A percentile compares a stretch with the other conserved stretches of the same genome.
Evolutionary conservation across 2,113 vertebrate species (phyloP).

Genomic region (Amphiprion ocellaris): DNA sequence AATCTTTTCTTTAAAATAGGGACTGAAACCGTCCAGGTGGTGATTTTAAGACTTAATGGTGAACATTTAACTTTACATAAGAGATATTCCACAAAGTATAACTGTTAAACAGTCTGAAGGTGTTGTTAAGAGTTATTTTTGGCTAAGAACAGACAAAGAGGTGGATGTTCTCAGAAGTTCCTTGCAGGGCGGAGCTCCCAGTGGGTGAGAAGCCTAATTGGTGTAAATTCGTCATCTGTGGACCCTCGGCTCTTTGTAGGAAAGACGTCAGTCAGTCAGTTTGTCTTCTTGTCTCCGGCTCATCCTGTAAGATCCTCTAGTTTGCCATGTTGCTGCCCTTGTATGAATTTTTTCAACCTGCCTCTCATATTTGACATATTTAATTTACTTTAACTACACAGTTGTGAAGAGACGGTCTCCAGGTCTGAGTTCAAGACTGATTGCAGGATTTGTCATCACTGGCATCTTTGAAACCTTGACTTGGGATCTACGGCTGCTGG

Average conservation of each 20-base stretch:
- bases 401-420: background rate
- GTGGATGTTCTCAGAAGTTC: slow-evolving; percentile 13
- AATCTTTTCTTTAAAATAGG: no score
- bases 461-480: background rate
- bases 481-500: background rate
- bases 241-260: slow-evolving; percentile 21
- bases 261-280: slow-evolving; percentile 33
- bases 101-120: background rate
- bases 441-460: background rate
- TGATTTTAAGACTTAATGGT: background rate
- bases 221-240: slow-evolving; percentile 17
- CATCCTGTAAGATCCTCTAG: slow-evolving; percentile 40
- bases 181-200: slow-evolving; percentile 50
- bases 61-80: no score
- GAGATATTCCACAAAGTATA: background rate
- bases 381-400: slow-evolving; percentile 13
- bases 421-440: slow-evolving; percentile 5
- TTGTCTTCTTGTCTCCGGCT: slow-evolving; percentile 41
- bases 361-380: slow-evolving; percentile 16
- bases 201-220: slow-evolving; percentile 29
- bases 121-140: background rate
- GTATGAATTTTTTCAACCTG: background rate
- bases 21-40: no score
- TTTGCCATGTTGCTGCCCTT: background rate
- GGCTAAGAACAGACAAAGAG: slow-evolving; percentile 17